phyloP scores from a whole-genome alignment of 2,797 vertebrate genomes.

The Gambelia wislizenii region DNA sequence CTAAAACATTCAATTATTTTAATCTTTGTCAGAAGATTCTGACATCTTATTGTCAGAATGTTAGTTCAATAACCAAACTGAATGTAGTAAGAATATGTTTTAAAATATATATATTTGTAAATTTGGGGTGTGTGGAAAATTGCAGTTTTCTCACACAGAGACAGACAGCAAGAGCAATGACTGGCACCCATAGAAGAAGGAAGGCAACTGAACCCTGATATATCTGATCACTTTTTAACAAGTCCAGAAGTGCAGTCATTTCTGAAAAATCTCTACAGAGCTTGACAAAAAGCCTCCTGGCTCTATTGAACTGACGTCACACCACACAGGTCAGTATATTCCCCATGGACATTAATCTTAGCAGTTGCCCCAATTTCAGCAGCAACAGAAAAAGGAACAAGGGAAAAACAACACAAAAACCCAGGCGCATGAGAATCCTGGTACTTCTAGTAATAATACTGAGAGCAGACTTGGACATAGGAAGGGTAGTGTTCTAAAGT shows the following conservation, averaged over 20 bases:
- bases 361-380: conserved; percentile 48
- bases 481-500: conserved; percentile 1
- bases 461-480: conserved; percentile 21
- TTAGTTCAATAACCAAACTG: background rate
- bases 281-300: conserved; percentile 29
- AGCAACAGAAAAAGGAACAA: conserved; percentile 42
- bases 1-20: background rate
- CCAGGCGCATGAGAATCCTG: background rate
- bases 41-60: background rate
- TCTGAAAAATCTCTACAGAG: background rate
- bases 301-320: background rate
- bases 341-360: conserved; percentile 33
- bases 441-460: conserved; percentile 49
- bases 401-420: background rate
- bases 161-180: too few species aligned
- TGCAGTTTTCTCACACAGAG: too few species aligned
- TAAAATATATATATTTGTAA: background rate
- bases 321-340: background rate
- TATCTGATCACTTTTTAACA: background rate
- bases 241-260: background rate
- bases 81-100: background rate
- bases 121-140: too few species aligned
- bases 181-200: background rate
- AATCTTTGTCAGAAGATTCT: background rate
- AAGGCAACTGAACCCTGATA: background rate